Evolutionary conservation across 2,113 vertebrate genomes (phyloP).

Genomic region (Cheilinus undulatus): DNA sequence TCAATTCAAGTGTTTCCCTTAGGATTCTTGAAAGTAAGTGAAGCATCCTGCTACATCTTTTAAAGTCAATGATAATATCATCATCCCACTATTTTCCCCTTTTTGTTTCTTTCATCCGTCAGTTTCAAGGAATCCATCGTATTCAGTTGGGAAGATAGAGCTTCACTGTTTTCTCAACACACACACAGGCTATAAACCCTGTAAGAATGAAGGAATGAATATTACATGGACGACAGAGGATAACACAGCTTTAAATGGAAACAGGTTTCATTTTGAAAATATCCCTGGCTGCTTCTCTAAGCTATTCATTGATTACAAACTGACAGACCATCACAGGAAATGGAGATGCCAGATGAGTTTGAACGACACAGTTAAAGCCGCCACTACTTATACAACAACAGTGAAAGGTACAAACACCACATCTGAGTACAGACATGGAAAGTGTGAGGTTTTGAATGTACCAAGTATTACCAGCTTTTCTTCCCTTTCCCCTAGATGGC

Average conservation of each 20-base stretch:
- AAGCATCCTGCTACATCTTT: background rate
- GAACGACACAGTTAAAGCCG: constrained; percentile 32
- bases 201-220: constrained; percentile 32
- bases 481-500: constrained; percentile 51
- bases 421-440: rapidly evolving
- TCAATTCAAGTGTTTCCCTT: constrained; percentile 41
- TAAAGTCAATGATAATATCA: background rate
- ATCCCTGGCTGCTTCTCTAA: constrained; percentile 49
- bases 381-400: constrained; percentile 35
- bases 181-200: background rate
- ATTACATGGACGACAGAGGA: constrained; percentile 57
- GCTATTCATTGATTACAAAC: constrained; percentile 43
- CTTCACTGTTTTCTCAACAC: constrained; percentile 60
- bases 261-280: constrained; percentile 37
- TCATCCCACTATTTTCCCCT: background rate
- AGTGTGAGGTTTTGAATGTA: background rate
- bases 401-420: constrained; percentile 46
- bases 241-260: constrained; percentile 31
- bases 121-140: background rate
- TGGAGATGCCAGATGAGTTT: constrained; percentile 65
- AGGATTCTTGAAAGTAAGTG: constrained; percentile 53
- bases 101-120: constrained; percentile 14
- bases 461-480: constrained; percentile 4
- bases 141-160: background rate
- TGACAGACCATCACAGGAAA: constrained; percentile 66